Evolutionary conservation across 2,888 invertebrate genomes (phyloP).

Genomic region (Yponomeuta sedellus): DNA sequence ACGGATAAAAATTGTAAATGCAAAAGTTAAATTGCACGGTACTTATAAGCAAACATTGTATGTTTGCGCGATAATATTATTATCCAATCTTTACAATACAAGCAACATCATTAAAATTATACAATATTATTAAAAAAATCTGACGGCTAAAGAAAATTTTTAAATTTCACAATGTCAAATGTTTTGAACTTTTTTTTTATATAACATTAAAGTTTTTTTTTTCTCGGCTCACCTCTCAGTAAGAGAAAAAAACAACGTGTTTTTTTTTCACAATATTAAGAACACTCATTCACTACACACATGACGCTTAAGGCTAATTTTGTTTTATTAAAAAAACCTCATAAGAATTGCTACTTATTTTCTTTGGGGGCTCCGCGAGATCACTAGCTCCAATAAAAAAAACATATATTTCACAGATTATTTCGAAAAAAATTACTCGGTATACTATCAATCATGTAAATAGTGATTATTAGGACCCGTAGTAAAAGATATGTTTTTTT

Average conservation of each 20-base stretch:
- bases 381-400: background rate
- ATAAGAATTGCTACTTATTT: background rate
- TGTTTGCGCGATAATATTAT: background rate
- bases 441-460: too few species aligned
- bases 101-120: background rate
- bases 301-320: constrained; percentile 1
- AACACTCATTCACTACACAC: constrained; percentile 6
- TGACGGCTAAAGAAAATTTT: background rate
- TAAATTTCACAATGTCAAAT: background rate
- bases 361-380: too few species aligned
- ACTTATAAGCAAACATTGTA: background rate
- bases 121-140: background rate
- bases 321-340: background rate
- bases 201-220: background rate
- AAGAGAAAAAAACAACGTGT: too few species aligned
- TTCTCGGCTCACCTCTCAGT: too few species aligned
- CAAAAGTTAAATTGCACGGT: background rate
- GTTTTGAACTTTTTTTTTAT: background rate
- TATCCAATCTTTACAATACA: background rate
- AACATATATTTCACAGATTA: too few species aligned
- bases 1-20: background rate
- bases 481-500: too few species aligned
- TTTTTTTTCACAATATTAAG: background rate
- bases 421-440: too few species aligned
- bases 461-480: too few species aligned